Percentiles rank a stretch among this genome's conserved stretches.
Conservation (phyloP, 2,888 invertebrate genomes). For the Dynastes hyllus region DNA sequence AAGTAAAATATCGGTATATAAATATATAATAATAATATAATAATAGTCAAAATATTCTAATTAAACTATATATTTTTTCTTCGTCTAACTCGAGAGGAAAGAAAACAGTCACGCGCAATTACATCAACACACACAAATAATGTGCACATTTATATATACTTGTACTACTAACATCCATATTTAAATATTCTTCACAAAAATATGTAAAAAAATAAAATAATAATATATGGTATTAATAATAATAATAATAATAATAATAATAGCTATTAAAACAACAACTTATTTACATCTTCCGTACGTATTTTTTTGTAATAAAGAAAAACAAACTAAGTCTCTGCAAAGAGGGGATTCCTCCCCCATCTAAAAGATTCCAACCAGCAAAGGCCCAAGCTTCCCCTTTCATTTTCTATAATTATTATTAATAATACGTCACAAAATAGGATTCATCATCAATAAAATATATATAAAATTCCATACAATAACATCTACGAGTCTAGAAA, state of each 20-base stretch:
- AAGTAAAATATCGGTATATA: constrained; percentile 71
- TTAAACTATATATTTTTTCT: constrained; percentile 66
- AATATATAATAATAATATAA: constrained; percentile 59
- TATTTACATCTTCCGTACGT: constrained; percentile 69
- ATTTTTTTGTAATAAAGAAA: constrained; percentile 54
- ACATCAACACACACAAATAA: constrained; percentile 65
- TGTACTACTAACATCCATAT: constrained; percentile 72
- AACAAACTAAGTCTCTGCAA: constrained; percentile 67
- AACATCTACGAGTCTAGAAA: constrained; percentile 66
- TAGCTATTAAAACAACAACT: constrained; percentile 72
- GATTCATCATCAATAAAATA: constrained; percentile 54
- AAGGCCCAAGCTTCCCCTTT: constrained; percentile 55
- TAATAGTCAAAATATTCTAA: constrained; percentile 69
- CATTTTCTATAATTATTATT: constrained; percentile 13
- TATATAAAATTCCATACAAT: constrained; percentile 67
- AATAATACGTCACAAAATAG: constrained; percentile 37
- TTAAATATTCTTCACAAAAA: constrained; percentile 73
- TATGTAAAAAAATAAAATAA: constrained; percentile 74
- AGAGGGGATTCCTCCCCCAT: constrained; percentile 31
- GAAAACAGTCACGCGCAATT: constrained; percentile 68
- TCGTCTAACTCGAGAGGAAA: constrained; percentile 23
- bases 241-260: constrained; percentile 61
- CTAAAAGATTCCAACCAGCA: constrained; percentile 59
- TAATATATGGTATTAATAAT: constrained; percentile 67
- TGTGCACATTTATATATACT: constrained; percentile 63